Base-by-base conservation (phyloP, 2,888 invertebrate genomes). In the Netelia fuscicornis region DNA sequence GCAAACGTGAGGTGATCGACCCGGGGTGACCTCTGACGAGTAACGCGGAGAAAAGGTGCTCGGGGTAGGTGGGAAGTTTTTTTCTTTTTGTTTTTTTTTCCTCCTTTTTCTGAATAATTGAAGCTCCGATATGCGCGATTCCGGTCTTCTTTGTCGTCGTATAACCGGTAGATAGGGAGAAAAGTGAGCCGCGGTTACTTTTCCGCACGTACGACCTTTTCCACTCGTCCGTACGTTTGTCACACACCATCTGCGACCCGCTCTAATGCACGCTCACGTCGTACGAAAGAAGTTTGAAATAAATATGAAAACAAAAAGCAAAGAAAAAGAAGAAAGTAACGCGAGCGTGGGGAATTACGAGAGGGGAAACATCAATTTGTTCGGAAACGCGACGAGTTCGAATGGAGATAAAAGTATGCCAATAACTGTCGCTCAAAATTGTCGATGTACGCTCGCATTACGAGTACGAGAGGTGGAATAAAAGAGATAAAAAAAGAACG, bases 1-100 rank as follows among this genome's bases (percentile, higher is more conserved):
- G 23, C 42, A 74, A 54, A 71, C 20, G 56, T 54, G 76, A 37
- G 84, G 84, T 85, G 84, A 85, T 85, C 78, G 84, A 81, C 78
- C 84, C 54, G 37, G 17, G 58, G 64, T 81, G 70, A 48, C 78
- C 84, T 25, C 62, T 58, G 20, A 64, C 64, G 77, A 56, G 80
- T 81, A 77, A 64, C 60, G 17, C 48, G 70, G 56, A 72, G 60
- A 71, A 77, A 74, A 84, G 67, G 64, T 60, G 37, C 58, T 23
- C 76, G 64, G 42, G 56, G 37, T 20, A 17, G 10, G 20, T 17
- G n/a, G 62, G 76, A 65, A 81, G 68, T 84, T 64, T 65, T 78
- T 30, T 30, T 30, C 3, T 30, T 30, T 30, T 20, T 1, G 17
- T 17, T 6, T 37, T 37, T 37, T 6, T 37, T 37, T 37, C 6